These are phyloP conservation scores for Garrulus glandarius DNA, from an alignment of 2,797 vertebrate genomes.

Conservation along the genomic window DNA sequence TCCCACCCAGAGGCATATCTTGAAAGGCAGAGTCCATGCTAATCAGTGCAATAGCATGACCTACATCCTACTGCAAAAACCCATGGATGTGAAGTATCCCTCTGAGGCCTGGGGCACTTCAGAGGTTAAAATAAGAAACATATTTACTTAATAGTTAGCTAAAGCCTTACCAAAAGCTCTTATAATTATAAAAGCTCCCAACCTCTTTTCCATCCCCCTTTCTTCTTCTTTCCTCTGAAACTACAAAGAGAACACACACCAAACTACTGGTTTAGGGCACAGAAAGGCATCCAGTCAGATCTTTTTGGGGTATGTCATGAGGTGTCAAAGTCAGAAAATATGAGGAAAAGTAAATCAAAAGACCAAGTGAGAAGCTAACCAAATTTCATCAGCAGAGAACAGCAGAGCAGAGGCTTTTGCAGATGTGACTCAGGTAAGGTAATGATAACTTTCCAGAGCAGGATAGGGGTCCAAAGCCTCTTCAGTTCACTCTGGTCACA, in stretches of 20 bases:
- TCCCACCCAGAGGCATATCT: slow-evolving; percentile 29
- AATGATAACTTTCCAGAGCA: neutral
- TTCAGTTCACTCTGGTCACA: neutral
- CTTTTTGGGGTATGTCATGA: neutral
- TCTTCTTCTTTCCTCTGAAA: neutral
- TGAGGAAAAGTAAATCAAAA: neutral
- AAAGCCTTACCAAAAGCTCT: slow-evolving; percentile 51
- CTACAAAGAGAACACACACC: neutral
- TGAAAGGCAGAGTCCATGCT: slow-evolving; percentile 44
- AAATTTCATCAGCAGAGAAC: neutral
- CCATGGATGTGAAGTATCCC: slow-evolving; percentile 15
- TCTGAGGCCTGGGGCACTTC: slow-evolving; percentile 10
- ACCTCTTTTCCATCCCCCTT: neutral
- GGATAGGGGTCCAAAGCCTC: neutral
- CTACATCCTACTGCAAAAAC: slow-evolving; percentile 56
- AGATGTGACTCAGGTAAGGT: neutral
- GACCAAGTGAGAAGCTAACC: neutral
- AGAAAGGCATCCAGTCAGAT: neutral
- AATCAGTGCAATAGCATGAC: slow-evolving; percentile 41
- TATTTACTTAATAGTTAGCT: slow-evolving; percentile 54
- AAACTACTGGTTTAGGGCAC: neutral
- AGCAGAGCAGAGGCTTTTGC: neutral
- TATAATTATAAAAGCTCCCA: slow-evolving; percentile 29
- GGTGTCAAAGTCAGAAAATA: neutral
- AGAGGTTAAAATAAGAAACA: slow-evolving; percentile 69